phyloP scores from a whole-genome alignment of 2,113 vertebrate genomes.

The Peromyscus maniculatus region DNA sequence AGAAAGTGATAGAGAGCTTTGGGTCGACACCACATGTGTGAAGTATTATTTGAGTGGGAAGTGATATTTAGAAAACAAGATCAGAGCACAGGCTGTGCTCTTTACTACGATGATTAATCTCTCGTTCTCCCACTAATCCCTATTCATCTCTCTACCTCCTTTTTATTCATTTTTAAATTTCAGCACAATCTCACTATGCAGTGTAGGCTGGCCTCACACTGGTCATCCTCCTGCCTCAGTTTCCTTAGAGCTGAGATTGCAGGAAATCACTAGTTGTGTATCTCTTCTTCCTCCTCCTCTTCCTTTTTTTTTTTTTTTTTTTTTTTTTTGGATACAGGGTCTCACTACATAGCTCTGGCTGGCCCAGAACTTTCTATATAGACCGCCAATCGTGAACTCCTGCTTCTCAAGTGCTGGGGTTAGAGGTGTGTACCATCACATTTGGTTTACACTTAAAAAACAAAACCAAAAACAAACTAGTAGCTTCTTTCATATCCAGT shows the following conservation, averaged over 20 bases:
- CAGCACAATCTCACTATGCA: not conserved
- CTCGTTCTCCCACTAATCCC: not conserved
- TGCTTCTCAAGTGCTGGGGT: not conserved
- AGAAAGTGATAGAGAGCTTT: not conserved
- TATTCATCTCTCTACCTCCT: not conserved
- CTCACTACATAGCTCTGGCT: not conserved
- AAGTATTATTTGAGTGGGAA: not conserved
- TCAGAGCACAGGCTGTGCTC: not conserved
- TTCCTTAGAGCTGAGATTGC: not conserved
- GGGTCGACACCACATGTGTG: not conserved
- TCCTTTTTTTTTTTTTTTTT: fast-evolving
- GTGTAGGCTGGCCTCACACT: not conserved
- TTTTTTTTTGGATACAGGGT: not conserved
- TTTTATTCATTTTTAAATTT: not conserved
- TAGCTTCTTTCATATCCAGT: not conserved
- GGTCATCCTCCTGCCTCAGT: not conserved
- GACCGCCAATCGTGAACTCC: not conserved
- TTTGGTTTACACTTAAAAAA: not conserved
- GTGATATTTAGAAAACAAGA: constrained; percentile 27
- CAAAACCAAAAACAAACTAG: not conserved
- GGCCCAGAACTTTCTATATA: not conserved
- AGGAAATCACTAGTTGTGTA: not conserved
- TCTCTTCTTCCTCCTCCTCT: no score
- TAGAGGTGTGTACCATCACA: not conserved
- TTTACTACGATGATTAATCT: not conserved